These are phyloP conservation scores for Lycaon pictus DNA, from an alignment of 2,113 vertebrate genomes.

Conservation along the genomic window DNA sequence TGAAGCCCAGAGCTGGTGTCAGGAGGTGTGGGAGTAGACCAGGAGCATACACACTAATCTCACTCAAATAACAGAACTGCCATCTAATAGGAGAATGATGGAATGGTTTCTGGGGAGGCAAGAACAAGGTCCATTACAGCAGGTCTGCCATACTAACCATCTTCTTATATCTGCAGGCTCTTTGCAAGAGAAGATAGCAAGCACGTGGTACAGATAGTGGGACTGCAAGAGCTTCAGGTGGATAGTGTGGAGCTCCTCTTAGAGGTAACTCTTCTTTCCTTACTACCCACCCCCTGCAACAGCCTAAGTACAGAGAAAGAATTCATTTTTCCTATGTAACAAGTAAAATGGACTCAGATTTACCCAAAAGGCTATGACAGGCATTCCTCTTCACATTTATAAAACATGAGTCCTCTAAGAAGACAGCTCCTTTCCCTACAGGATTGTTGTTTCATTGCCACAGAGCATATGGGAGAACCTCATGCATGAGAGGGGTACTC, in stretches of 20 bases:
- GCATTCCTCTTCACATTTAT: neutral
- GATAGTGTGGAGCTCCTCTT: constrained; percentile 91
- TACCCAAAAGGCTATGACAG: neutral
- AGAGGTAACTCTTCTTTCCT: constrained; percentile 87
- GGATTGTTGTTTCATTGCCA: neutral
- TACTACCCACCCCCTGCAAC: neutral
- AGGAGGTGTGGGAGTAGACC: neutral
- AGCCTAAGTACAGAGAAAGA: neutral
- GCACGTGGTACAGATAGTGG: constrained; percentile 93
- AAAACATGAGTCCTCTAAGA: neutral
- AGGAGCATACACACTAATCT: neutral
- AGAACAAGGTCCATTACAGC: neutral
- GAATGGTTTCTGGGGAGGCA: neutral
- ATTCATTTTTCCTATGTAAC: constrained; percentile 41
- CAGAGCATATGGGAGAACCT: neutral
- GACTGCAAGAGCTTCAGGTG: constrained; percentile 91
- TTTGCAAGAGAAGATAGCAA: constrained; percentile 95
- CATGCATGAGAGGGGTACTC: neutral
- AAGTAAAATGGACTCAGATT: constrained; percentile 21
- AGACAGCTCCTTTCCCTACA: neutral
- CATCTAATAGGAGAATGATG: neutral
- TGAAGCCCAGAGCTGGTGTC: neutral
- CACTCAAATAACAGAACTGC: neutral
- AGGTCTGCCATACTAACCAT: neutral
- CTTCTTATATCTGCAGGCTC: constrained; percentile 86